Base-by-base conservation (phyloP, 1,140 invertebrate species). In the Cotesia glomerata region DNA sequence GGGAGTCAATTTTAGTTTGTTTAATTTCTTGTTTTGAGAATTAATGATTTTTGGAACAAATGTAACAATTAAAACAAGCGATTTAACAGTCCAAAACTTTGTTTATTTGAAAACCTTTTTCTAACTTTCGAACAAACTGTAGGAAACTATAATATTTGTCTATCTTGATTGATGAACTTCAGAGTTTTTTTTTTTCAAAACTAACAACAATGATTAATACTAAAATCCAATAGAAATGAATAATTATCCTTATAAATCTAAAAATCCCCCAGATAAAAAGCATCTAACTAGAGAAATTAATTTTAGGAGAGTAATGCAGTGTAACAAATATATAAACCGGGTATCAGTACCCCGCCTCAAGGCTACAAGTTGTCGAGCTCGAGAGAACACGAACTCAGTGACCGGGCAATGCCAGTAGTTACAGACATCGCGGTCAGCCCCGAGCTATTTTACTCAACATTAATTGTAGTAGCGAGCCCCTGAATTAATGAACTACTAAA, bases 401-500 rank as follows among this genome's bases (percentile, higher is more conserved):
- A 26, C 14, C 14, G 14, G 18, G 18, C 56, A 58, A 11, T 18
- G 16, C 14, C 52, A 72, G 72, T 73, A 68, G 72, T 73, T 61
- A 69, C 66, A 66, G 66, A 73, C 39, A 62, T 73, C 49, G 64
- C 26, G 72, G 66, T 69, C 66, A 64, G 65, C 63, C 58, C 14
- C n/a, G 2, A n/a, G 59, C 59, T 62, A 39, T 39, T 39, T 34
- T 35, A 13, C 26, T 13, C 34, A 34, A 18, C 72, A 73, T 73
- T 45, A 69, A 73, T 69, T 59, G 35, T 45, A n/a, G 51, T 45
- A 45, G 39, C 11, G 39, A 45, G 18, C 56, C 18, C 26, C 64
- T 36, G 64, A 72, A 72, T 73, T 69, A 73, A 73, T 73, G 65
- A 67, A 32, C 36, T 64, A 32, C 5, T n/a, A 62, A 62, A 66